phyloP scores from a whole-genome alignment of 2,888 invertebrate genomes.

The Stenchaetothrips biformis region DNA sequence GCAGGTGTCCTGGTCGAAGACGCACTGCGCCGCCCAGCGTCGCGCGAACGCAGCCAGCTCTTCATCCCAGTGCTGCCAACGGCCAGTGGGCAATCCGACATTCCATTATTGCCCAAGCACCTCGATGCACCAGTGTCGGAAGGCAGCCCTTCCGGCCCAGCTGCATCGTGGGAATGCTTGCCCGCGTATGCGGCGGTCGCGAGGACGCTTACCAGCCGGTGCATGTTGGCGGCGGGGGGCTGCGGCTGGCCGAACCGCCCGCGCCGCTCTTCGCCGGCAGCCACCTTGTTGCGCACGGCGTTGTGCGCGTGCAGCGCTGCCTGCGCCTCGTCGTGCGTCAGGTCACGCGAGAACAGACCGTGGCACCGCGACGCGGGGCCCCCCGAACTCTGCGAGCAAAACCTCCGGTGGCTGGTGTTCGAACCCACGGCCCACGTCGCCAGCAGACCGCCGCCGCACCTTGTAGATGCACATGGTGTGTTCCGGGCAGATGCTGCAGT shows the following conservation, averaged over 20 bases:
- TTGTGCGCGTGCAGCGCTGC: not conserved
- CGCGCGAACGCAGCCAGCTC: not conserved
- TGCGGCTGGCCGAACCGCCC: not conserved
- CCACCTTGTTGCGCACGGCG: not conserved
- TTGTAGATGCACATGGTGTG: slow-evolving; percentile 6
- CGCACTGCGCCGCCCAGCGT: not conserved
- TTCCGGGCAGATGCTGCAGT: not conserved
- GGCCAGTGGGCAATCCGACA: not conserved
- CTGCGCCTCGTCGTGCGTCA: not conserved
- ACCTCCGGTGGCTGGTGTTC: not conserved
- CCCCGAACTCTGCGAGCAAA: not conserved
- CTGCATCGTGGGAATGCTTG: no score
- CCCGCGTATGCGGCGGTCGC: not conserved
- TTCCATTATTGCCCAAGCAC: not conserved
- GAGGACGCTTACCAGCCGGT: not conserved
- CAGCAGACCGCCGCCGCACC: not conserved
- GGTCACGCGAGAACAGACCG: not conserved
- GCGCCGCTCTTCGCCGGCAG: not conserved
- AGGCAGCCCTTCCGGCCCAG: not conserved
- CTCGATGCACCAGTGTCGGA: not conserved
- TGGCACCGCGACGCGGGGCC: not conserved
- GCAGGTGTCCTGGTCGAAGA: slow-evolving; percentile 2
- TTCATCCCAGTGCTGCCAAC: not conserved
- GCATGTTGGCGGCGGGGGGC: slow-evolving; percentile 19
- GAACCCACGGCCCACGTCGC: not conserved